A percentile compares a stretch with the other conserved stretches of the same genome.
phyloP scores from a whole-genome alignment of 2,113 vertebrate species.

The Sisor rabdophorus region DNA sequence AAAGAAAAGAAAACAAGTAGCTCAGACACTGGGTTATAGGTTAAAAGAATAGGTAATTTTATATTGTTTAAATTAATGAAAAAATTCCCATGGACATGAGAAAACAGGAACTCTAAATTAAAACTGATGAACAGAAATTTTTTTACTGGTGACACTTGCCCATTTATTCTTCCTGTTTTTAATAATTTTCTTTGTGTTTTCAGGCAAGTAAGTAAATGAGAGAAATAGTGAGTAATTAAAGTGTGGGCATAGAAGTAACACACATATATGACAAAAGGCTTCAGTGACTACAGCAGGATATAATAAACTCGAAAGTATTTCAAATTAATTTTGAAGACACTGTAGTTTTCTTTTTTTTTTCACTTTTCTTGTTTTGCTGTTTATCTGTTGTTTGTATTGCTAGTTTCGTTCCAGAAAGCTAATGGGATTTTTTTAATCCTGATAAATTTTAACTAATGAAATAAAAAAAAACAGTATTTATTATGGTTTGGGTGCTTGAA shows the following conservation, averaged over 20 bases:
- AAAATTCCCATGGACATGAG: not conserved
- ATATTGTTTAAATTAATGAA: constrained; percentile 11
- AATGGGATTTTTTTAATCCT: constrained; percentile 67
- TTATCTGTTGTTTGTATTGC: constrained; percentile 49
- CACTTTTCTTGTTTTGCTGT: constrained; percentile 12
- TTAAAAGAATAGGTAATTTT: not conserved
- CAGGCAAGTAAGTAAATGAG: constrained; percentile 14
- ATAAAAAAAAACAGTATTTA: constrained; percentile 5
- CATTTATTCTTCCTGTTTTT: constrained; percentile 26
- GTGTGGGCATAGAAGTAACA: constrained; percentile 39
- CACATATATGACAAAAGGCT: constrained; percentile 46
- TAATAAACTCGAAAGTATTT: constrained; percentile 53
- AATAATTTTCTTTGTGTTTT: constrained; percentile 1
- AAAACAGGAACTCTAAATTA: not conserved
- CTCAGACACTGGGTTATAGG: not conserved
- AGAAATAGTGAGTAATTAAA: constrained; percentile 14
- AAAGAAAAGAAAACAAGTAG: not conserved
- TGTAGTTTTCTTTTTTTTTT: constrained; percentile 51
- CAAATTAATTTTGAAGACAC: constrained; percentile 36
- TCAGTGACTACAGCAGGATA: constrained; percentile 56
- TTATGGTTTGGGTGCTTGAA: constrained; percentile 10
- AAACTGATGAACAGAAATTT: constrained; percentile 1
- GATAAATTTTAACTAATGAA: not conserved
- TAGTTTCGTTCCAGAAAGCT: constrained; percentile 72
- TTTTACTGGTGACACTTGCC: constrained; percentile 21